Evolutionary conservation across 1,140 invertebrate species (phyloP).

Genomic region (Procambarus virginalis): DNA sequence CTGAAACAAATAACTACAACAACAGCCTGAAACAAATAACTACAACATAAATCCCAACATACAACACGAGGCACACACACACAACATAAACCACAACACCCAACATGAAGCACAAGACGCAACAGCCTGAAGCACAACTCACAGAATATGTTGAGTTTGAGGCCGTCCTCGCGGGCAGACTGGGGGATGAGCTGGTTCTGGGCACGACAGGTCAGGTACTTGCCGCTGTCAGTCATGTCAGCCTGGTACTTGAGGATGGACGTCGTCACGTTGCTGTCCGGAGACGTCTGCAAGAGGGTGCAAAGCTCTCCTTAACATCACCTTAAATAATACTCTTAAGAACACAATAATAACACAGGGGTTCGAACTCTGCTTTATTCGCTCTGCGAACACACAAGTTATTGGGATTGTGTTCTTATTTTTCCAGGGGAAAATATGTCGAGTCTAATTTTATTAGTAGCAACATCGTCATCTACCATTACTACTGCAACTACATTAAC

Average conservation of each 20-base stretch:
- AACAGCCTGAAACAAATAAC: too few species aligned
- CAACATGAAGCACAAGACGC: background rate
- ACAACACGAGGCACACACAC: constrained; percentile 71
- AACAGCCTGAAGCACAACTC: constrained; percentile 61
- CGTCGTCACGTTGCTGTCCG: constrained; percentile 73
- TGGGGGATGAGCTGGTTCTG: constrained; percentile 72
- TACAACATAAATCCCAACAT: constrained; percentile 63
- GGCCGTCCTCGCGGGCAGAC: constrained; percentile 72
- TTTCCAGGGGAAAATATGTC: too few species aligned
- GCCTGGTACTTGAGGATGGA: constrained; percentile 73
- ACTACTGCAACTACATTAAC: too few species aligned
- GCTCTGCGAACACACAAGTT: too few species aligned
- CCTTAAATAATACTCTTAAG: too few species aligned
- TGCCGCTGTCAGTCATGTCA: constrained; percentile 73
- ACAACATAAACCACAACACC: too few species aligned
- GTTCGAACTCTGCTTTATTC: too few species aligned
- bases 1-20: too few species aligned
- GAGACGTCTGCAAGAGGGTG: constrained; percentile 61
- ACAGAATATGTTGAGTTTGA: constrained; percentile 74
- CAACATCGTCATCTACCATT: too few species aligned
- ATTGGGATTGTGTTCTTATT: too few species aligned
- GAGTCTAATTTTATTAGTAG: too few species aligned
- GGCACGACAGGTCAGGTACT: constrained; percentile 73
- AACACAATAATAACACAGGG: too few species aligned
- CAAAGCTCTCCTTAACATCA: background rate